A percentile compares a stretch with the other conserved stretches of the same genome.
Evolutionary conservation across 2,888 invertebrate genomes (phyloP).

Genomic region (Seira sanloemensis): DNA sequence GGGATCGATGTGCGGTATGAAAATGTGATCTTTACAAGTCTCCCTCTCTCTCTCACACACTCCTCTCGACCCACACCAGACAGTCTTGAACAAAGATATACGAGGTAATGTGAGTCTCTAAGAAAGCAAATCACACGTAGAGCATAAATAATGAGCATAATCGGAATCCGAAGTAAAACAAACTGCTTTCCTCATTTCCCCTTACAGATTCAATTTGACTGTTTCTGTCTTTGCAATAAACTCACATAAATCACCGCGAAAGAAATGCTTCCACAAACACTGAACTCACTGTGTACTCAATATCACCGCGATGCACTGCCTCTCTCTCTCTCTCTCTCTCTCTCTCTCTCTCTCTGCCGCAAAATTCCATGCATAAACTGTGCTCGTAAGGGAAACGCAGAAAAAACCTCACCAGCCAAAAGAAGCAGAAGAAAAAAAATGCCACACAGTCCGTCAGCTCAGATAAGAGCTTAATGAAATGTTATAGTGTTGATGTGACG

Average conservation of each 20-base stretch:
- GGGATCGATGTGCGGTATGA: neutral
- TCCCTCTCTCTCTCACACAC: too few species aligned
- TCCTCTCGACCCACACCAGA: neutral
- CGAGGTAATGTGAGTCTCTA: neutral
- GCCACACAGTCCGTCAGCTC: neutral
- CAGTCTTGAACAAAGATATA: slow-evolving; percentile 1
- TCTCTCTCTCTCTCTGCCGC: too few species aligned
- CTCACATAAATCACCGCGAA: slow-evolving; percentile 49
- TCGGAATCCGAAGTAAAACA: slow-evolving; percentile 3
- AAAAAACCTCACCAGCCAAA: neutral
- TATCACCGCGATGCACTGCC: too few species aligned
- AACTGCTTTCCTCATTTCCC: slow-evolving; percentile 4
- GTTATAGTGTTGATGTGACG: neutral
- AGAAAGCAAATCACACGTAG: neutral
- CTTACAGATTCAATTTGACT: slow-evolving; percentile 5
- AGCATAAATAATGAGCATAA: slow-evolving; percentile 14
- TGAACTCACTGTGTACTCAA: too few species aligned
- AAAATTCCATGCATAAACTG: neutral
- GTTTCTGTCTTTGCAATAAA: slow-evolving; percentile 27
- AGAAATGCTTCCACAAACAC: neutral
- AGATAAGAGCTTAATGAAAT: neutral
- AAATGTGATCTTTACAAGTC: neutral
- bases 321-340: too few species aligned
- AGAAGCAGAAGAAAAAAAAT: neutral
- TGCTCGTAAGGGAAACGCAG: too few species aligned